Percentiles rank a stretch among this genome's conserved stretches.
phyloP scores from a whole-genome alignment of 1,140 invertebrate genomes.

The Atta texana region DNA sequence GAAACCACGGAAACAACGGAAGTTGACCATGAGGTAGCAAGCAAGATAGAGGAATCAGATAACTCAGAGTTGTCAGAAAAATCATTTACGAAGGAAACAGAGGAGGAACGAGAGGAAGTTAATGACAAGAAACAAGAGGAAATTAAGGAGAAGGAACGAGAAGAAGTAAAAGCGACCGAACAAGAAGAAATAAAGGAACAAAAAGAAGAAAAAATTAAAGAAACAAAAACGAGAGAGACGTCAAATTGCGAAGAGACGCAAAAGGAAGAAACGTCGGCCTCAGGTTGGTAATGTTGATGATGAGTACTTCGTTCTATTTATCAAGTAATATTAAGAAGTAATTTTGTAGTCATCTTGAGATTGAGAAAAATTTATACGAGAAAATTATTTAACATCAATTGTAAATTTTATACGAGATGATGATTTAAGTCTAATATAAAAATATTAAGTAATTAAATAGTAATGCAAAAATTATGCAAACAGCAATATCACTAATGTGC shows the following conservation, averaged over 20 bases:
- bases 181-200: constrained; percentile 2
- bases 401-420: not conserved
- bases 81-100: not conserved
- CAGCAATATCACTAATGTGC: not conserved
- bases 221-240: not conserved
- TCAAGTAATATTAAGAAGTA: not conserved
- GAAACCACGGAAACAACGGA: constrained; percentile 15
- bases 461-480: not conserved
- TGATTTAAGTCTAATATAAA: not conserved
- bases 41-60: constrained; percentile 1
- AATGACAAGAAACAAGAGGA: not conserved
- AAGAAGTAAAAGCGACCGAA: not conserved
- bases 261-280: constrained; percentile 71
- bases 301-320: not conserved
- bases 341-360: not conserved
- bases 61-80: constrained; percentile 28
- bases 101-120: constrained; percentile 15
- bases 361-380: not conserved
- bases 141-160: not conserved
- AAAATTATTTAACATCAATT: no score
- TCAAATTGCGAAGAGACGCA: constrained; percentile 50
- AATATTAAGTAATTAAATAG: not conserved
- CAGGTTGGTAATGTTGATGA: constrained; percentile 72
- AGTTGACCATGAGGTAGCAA: not conserved
- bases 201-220: not conserved